These are phyloP conservation scores for Adelges cooleyi DNA, from an alignment of 1,140 invertebrate genomes.

Conservation along the genomic window DNA sequence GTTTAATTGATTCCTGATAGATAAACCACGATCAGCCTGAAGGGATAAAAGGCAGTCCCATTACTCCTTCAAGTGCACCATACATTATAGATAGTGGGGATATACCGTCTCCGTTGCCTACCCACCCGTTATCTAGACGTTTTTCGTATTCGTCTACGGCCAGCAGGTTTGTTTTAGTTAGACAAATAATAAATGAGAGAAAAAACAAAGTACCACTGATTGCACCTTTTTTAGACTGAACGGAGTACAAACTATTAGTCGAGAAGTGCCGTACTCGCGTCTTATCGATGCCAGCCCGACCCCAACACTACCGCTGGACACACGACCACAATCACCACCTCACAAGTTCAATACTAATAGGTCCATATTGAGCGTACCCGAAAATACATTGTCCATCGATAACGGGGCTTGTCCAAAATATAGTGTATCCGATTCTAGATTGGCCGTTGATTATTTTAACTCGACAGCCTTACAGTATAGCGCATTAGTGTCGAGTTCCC, in stretches of 20 bases:
- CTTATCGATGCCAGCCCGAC: slow-evolving; percentile 54
- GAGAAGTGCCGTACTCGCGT: slow-evolving; percentile 66
- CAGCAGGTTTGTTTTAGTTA: slow-evolving; percentile 29
- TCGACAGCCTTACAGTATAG: slow-evolving; percentile 29
- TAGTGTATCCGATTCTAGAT: slow-evolving; percentile 68
- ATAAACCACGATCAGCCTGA: slow-evolving; percentile 1
- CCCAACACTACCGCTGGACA: slow-evolving; percentile 48
- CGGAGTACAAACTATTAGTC: slow-evolving; percentile 23
- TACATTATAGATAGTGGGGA: slow-evolving; percentile 30
- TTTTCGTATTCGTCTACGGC: slow-evolving; percentile 33
- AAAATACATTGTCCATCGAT: slow-evolving; percentile 34
- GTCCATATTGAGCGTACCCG: slow-evolving; percentile 46
- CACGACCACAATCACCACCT: slow-evolving; percentile 41
- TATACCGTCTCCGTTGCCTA: slow-evolving; percentile 19
- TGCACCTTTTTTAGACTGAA: slow-evolving; percentile 23
- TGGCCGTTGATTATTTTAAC: slow-evolving; percentile 57
- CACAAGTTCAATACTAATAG: slow-evolving; percentile 42
- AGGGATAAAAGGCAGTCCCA: slow-evolving; percentile 6
- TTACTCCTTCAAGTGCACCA: slow-evolving; percentile 27
- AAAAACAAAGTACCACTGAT: neutral
- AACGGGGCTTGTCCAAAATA: slow-evolving; percentile 44
- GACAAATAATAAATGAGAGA: neutral
- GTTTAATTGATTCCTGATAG: slow-evolving; percentile 1
- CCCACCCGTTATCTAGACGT: slow-evolving; percentile 30
- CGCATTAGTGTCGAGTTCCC: neutral